Evolutionary conservation across 2,113 vertebrate genomes (phyloP).

Genomic region (Melanerpes aurifrons): DNA sequence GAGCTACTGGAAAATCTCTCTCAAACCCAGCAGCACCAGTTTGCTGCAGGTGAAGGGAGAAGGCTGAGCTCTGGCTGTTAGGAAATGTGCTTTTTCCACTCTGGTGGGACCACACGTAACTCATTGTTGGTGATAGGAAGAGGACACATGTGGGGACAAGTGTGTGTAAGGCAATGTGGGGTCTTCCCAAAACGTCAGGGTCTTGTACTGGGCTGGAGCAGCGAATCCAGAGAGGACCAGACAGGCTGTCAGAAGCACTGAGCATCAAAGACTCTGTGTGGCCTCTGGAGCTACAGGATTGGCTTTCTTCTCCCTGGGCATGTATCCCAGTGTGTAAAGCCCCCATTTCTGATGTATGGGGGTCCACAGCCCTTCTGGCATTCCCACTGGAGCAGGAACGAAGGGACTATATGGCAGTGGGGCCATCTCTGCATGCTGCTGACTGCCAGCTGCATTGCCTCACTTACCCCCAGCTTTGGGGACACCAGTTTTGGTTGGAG

Average conservation of each 20-base stretch:
- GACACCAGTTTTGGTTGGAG: background rate
- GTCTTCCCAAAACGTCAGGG: background rate
- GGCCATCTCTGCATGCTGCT: rapidly evolving
- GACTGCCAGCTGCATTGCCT: rapidly evolving
- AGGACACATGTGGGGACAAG: background rate
- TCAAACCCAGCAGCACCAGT: background rate
- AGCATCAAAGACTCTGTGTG: background rate
- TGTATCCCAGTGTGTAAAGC: background rate
- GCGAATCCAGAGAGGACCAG: background rate
- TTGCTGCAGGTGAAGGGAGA: background rate
- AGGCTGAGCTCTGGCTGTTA: background rate
- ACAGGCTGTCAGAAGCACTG: background rate
- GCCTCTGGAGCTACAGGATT: background rate
- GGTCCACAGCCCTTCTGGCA: background rate
- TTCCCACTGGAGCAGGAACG: background rate
- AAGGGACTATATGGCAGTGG: rapidly evolving
- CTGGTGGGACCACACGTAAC: background rate
- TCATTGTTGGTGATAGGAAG: background rate
- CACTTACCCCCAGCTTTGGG: background rate
- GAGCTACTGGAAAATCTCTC: background rate
- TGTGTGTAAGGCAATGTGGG: rapidly evolving
- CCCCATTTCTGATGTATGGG: background rate
- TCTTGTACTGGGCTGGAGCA: rapidly evolving
- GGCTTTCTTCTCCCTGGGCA: background rate
- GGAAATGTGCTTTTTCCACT: background rate